phyloP scores from a whole-genome alignment of 64 coral and sea anemone genomes.

The Dendronephthya gigantea region DNA sequence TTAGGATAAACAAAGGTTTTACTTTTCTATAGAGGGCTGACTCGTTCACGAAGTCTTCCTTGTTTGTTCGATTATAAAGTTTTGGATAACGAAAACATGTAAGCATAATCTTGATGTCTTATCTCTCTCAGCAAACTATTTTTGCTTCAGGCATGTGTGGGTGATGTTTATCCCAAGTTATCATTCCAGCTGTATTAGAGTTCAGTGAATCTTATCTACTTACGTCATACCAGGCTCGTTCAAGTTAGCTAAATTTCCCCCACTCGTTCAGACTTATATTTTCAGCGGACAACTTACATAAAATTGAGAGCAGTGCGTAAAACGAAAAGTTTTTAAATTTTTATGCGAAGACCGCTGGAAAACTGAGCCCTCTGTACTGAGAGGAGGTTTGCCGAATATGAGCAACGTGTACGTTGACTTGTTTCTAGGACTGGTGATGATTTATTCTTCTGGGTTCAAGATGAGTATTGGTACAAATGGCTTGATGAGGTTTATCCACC shows the following conservation, averaged over 20 bases:
- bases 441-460: conserved; percentile 53
- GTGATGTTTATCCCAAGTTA: neutral
- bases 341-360: too few relatives aligned
- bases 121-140: neutral
- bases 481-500: conserved; percentile 95
- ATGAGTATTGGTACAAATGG: conserved; percentile 81
- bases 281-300: too few relatives aligned
- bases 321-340: too few relatives aligned
- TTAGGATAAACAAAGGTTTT: neutral
- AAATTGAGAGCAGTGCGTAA: too few relatives aligned
- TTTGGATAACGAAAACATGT: neutral
- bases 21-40: neutral
- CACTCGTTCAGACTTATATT: too few relatives aligned
- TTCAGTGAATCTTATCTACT: too few relatives aligned
- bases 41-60: neutral
- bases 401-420: too few relatives aligned
- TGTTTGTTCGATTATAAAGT: neutral
- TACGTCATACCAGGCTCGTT: too few relatives aligned
- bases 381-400: too few relatives aligned
- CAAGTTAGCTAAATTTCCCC: too few relatives aligned
- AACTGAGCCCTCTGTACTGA: too few relatives aligned
- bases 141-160: neutral
- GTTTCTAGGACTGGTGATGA: conserved; percentile 26
- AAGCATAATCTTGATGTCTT: neutral
- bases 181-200: neutral